A percentile compares a stretch with the other conserved stretches of the same genome.
phyloP scores from a whole-genome alignment of 1,140 invertebrate species.

The Macrobrachium nipponense region DNA sequence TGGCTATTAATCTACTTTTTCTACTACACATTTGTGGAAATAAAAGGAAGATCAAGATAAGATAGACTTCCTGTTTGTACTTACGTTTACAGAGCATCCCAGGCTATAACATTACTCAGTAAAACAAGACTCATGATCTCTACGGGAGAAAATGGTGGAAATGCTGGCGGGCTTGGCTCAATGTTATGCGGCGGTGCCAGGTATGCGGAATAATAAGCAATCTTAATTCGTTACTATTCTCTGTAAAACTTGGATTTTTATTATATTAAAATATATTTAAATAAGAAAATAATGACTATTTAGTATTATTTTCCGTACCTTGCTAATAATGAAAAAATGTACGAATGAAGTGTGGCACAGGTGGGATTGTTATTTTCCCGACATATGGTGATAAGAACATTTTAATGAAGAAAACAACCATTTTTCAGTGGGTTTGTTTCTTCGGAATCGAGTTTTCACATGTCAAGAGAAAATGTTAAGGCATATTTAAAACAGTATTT shows the following conservation, averaged over 20 bases:
- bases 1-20: background rate
- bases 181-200: constrained; percentile 14
- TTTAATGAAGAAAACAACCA: no score
- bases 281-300: background rate
- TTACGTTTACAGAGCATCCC: no score
- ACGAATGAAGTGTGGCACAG: background rate
- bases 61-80: no score
- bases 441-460: no score
- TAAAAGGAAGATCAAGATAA: no score
- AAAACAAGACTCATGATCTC: background rate
- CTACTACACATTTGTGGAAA: no score
- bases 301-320: background rate
- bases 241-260: background rate
- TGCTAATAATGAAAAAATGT: background rate
- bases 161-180: constrained; percentile 35
- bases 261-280: background rate
- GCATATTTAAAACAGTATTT: no score
- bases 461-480: no score
- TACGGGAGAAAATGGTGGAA: constrained; percentile 20
- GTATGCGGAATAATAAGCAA: background rate
- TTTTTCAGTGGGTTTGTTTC: no score
- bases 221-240: background rate
- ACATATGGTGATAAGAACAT: no score
- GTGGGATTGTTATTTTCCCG: no score
- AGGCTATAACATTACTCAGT: background rate